Evolutionary conservation across 2,888 invertebrate genomes (phyloP), one percentile per base, ranked within the genome.

Genomic region (Mongoloraphidia duomilia): DNA sequence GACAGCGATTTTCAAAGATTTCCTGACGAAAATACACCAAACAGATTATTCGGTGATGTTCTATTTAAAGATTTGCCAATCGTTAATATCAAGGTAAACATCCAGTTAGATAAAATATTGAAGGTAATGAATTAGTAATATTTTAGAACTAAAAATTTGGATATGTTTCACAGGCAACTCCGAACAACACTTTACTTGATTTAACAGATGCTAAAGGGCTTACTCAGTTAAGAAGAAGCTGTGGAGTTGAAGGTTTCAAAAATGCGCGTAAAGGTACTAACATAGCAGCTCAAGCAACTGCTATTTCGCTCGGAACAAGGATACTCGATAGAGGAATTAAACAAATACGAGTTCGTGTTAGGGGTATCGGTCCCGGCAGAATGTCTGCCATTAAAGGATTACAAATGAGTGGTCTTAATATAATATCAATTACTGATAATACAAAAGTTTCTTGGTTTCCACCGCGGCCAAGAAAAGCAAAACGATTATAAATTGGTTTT

Each of bases 241-340:
- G 90, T 69, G 94, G 95, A 1, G 74, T 83, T 58, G 95, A 95
- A 65, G 96, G 96, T 6, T 97, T 94, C 62, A 94, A 92, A 68
- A 90, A 95, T 65, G 82, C 93, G 0, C 82, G 85, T 57, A 96
- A 96, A 68, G 95, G 95, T 53, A 96, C 96, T 5, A 95, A 93
- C 63, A 85, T 96, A 60, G 96, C 96, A 38, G 96, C 94, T 2
- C 95, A 97, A 69, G 88, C 94, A 10, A 89, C 94, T 26, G 95
- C 90, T 26, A 80, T 93, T 48, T 79, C 74, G 50, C 69, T 93
- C 57, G 84, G 85, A 55, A 70, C 71, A 50, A 80, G 74, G 77
- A 79, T 81, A 1, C 61, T 83, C 47, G 79, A 80, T 50, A 71
- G 74, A 60, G 93, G 93, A 8, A 72, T 81, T 54, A 82, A 79